Evolutionary conservation across 2,888 invertebrate species (phyloP).

Genomic region (Apomyelois bistriatella): DNA sequence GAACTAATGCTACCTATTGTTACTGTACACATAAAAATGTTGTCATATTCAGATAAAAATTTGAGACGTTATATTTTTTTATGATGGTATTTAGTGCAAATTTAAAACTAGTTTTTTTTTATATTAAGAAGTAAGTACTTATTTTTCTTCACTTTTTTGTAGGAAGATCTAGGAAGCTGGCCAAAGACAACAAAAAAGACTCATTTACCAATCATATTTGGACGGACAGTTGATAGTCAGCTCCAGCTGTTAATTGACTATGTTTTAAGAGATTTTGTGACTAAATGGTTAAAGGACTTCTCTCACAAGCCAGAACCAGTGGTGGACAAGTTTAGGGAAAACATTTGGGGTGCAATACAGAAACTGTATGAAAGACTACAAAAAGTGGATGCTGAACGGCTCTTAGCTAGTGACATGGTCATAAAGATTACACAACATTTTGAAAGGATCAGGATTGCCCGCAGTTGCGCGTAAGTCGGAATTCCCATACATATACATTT

Average conservation of each 20-base stretch:
- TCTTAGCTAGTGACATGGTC: slow-evolving; percentile 91
- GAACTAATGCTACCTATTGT: no score
- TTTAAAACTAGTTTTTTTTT: no score
- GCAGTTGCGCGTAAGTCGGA: slow-evolving; percentile 86
- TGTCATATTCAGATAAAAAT: no score
- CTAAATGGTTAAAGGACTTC: slow-evolving; percentile 86
- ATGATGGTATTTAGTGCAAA: no score
- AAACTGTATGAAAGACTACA: slow-evolving; percentile 85
- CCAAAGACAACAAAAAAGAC: slow-evolving; percentile 59
- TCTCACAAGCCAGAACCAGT: slow-evolving; percentile 83
- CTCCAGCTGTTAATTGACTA: slow-evolving; percentile 91
- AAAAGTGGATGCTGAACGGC: slow-evolving; percentile 89
- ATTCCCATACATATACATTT: slow-evolving; percentile 4
- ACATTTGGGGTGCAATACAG: slow-evolving; percentile 90
- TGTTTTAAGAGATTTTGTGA: slow-evolving; percentile 88
- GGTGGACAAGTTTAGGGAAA: slow-evolving; percentile 85
- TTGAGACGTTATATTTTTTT: no score
- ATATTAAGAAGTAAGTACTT: no score
- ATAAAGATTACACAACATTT: slow-evolving; percentile 91
- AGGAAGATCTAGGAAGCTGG: slow-evolving; percentile 70
- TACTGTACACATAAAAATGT: no score
- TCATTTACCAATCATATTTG: slow-evolving; percentile 88
- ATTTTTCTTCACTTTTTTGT: slow-evolving; percentile 19
- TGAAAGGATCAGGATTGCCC: slow-evolving; percentile 89
- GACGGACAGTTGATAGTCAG: slow-evolving; percentile 90